These are phyloP conservation scores for Pygmarrhopalites habei DNA, from an alignment of 1,140 invertebrate genomes.

Conservation along the genomic window DNA sequence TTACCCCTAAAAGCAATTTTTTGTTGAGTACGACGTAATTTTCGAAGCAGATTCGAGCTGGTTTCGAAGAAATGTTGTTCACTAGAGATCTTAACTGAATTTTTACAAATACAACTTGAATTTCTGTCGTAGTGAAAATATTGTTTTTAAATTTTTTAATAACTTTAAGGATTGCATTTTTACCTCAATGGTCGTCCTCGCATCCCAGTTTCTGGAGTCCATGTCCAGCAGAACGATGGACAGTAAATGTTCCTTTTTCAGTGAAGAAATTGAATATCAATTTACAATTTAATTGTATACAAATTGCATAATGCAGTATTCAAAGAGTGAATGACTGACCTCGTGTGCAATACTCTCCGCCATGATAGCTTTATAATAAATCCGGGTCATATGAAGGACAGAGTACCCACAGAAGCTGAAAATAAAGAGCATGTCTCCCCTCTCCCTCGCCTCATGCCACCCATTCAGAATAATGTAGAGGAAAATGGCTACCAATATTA, in stretches of 20 bases:
- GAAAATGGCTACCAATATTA: background rate
- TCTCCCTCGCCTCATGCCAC: background rate
- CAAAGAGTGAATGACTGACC: background rate
- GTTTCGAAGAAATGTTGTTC: no score
- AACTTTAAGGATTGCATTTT: no score
- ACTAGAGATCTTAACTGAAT: no score
- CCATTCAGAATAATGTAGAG: constrained; percentile 8
- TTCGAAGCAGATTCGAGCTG: no score
- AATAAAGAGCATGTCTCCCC: constrained; percentile 1
- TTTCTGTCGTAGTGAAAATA: no score
- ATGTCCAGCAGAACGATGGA: no score
- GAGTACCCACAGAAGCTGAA: background rate
- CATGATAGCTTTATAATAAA: constrained; percentile 1
- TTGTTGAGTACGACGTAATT: no score
- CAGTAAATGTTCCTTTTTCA: background rate
- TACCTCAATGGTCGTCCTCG: no score
- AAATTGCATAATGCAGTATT: background rate
- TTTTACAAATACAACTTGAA: no score
- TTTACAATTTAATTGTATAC: background rate
- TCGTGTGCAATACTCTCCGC: background rate
- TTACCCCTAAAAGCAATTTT: no score
- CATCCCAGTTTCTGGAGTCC: no score
- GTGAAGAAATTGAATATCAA: background rate
- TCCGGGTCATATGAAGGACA: background rate
- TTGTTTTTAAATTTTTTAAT: no score